Conservation (phyloP, 1,140 invertebrate genomes). For the Bicyclus anynana region DNA sequence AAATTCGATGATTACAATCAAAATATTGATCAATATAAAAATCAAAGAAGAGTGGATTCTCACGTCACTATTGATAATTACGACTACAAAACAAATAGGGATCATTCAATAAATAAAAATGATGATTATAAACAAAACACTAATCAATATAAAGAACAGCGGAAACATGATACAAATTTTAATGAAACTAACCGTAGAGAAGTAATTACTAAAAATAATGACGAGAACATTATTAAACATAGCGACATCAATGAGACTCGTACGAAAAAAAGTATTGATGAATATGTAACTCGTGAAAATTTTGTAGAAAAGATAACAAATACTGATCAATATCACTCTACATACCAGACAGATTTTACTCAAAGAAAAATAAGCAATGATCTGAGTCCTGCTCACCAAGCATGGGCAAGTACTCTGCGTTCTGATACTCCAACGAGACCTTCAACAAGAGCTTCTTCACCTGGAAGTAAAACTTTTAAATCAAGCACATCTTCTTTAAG, state of each 20-base stretch:
- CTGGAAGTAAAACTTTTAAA: constrained; percentile 63
- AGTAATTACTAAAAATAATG: neutral
- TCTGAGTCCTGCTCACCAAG: constrained; percentile 83
- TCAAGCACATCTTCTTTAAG: constrained; percentile 72
- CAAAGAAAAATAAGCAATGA: constrained; percentile 79
- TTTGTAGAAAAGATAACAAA: constrained; percentile 49
- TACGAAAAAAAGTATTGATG: constrained; percentile 25
- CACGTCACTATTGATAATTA: neutral
- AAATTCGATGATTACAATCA: constrained; percentile 28
- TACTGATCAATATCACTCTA: constrained; percentile 77
- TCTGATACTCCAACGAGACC: constrained; percentile 76
- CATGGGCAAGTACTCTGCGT: constrained; percentile 83
- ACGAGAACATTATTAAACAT: constrained; percentile 9
- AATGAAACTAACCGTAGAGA: neutral
- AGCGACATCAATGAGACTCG: constrained; percentile 10
- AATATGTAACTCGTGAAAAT: constrained; percentile 38
- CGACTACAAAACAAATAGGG: constrained; percentile 5
- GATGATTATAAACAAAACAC: neutral
- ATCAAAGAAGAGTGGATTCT: neutral
- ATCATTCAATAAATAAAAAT: constrained; percentile 13
- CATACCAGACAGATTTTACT: constrained; percentile 78
- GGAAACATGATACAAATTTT: constrained; percentile 2
- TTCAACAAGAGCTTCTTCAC: constrained; percentile 66
- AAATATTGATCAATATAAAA: constrained; percentile 2
- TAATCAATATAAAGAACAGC: neutral